phyloP scores from a whole-genome alignment of 2,113 vertebrate genomes.

The Ariopsis seemanni region DNA sequence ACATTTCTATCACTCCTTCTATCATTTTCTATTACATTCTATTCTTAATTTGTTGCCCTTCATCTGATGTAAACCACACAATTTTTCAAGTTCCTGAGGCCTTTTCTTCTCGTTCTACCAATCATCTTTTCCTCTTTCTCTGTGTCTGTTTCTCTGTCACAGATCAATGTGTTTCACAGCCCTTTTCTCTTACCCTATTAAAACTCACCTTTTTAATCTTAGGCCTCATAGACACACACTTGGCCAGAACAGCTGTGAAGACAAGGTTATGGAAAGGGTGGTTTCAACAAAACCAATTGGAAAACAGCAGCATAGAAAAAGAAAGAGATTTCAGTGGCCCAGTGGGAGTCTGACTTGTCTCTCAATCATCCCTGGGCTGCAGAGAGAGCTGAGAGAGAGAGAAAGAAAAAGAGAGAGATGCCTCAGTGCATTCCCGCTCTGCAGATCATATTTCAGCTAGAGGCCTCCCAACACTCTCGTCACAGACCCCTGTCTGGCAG shows the following conservation, averaged over 20 bases:
- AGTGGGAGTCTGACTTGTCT: constrained; percentile 55
- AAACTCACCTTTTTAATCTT: constrained; percentile 56
- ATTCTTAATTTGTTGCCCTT: not conserved
- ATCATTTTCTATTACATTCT: not conserved
- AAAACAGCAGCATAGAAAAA: constrained; percentile 46
- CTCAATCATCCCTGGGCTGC: constrained; percentile 52
- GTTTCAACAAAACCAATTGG: constrained; percentile 44
- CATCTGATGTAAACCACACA: not conserved
- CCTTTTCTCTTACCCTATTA: constrained; percentile 48
- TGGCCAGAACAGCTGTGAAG: constrained; percentile 49
- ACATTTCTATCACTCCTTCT: not conserved
- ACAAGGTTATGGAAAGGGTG: constrained; percentile 50
- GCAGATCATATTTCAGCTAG: constrained; percentile 53
- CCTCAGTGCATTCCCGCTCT: constrained; percentile 38
- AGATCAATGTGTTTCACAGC: constrained; percentile 52
- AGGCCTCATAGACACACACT: constrained; percentile 43
- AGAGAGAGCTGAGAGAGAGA: constrained; percentile 36
- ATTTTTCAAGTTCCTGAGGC: not conserved
- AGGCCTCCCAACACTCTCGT: constrained; percentile 44
- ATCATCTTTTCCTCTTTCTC: not conserved
- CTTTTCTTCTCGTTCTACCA: not conserved
- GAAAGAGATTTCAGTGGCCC: constrained; percentile 58
- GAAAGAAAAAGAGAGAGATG: constrained; percentile 42
- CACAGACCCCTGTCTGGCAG: constrained; percentile 44
- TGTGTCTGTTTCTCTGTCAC: constrained; percentile 31